phyloP scores from a whole-genome alignment of 2,888 invertebrate species.

The Drosophila nigricruria region DNA sequence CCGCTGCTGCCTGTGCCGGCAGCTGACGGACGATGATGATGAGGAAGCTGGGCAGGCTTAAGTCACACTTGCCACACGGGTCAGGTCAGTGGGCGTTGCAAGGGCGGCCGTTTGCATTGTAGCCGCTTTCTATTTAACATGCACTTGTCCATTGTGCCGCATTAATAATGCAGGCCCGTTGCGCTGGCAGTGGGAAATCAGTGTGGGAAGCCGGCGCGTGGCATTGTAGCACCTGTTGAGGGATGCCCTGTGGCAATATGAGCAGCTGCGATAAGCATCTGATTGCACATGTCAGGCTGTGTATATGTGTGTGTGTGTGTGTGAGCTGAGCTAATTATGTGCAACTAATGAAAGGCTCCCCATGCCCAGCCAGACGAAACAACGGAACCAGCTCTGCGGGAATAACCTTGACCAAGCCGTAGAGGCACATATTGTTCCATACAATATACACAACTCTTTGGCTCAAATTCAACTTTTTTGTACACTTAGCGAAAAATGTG shows the following conservation, averaged over 20 bases:
- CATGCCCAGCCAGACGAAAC: neutral
- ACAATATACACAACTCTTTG: conserved; percentile 5
- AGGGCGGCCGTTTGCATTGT: conserved; percentile 66
- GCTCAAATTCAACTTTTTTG: conserved; percentile 7
- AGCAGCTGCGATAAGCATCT: conserved; percentile 27
- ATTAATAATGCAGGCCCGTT: conserved; percentile 52
- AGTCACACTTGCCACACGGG: conserved; percentile 11
- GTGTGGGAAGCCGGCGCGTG: neutral
- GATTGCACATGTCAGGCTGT: conserved; percentile 22
- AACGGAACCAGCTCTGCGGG: neutral
- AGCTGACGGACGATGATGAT: neutral
- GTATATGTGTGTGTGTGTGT: neutral
- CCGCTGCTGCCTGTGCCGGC: no score
- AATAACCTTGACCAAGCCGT: conserved; percentile 17
- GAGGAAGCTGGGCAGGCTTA: conserved; percentile 8
- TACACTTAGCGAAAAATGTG: conserved; percentile 13
- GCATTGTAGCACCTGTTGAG: conserved; percentile 60
- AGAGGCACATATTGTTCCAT: neutral
- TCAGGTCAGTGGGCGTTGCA: conserved; percentile 41
- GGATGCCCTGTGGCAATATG: conserved; percentile 10
- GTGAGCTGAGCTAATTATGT: conserved; percentile 29
- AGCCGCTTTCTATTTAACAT: conserved; percentile 65
- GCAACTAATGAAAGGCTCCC: conserved; percentile 19
- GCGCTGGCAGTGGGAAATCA: conserved; percentile 7
- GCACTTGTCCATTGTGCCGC: conserved; percentile 61